Conservation (phyloP, 2,888 invertebrate species). For the Sinhomidia bicolor region DNA sequence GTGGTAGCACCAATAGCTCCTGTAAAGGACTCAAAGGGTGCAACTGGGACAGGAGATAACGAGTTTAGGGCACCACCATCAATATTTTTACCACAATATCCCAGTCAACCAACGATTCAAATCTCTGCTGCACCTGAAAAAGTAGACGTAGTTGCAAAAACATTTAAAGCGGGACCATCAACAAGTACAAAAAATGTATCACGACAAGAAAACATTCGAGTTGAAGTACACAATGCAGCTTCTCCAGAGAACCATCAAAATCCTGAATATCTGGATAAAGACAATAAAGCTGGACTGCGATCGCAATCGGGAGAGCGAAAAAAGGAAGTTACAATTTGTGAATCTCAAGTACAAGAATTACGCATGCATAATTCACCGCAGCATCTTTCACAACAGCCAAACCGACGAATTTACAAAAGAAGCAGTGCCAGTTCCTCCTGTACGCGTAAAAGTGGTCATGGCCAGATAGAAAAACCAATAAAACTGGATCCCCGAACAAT, state of each 20-base stretch:
- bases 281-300: background rate
- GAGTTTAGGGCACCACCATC: background rate
- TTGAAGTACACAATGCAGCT: background rate
- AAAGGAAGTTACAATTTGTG: slow-evolving; percentile 46
- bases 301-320: background rate
- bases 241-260: background rate
- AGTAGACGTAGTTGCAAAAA: background rate
- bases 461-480: background rate
- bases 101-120: background rate
- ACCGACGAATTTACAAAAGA: background rate
- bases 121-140: background rate
- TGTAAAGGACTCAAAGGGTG: background rate
- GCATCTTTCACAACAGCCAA: background rate
- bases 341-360: background rate
- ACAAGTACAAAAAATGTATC: slow-evolving; percentile 1
- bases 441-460: background rate
- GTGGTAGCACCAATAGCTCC: background rate
- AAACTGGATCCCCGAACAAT: slow-evolving; percentile 30
- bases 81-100: background rate
- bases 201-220: slow-evolving; percentile 5
- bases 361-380: background rate
- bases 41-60: slow-evolving; percentile 21
- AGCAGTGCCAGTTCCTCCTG: background rate
- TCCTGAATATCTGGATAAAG: background rate
- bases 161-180: background rate